These are phyloP conservation scores for Nomada flava DNA, from an alignment of 2,888 invertebrate genomes.

Conservation along the genomic window DNA sequence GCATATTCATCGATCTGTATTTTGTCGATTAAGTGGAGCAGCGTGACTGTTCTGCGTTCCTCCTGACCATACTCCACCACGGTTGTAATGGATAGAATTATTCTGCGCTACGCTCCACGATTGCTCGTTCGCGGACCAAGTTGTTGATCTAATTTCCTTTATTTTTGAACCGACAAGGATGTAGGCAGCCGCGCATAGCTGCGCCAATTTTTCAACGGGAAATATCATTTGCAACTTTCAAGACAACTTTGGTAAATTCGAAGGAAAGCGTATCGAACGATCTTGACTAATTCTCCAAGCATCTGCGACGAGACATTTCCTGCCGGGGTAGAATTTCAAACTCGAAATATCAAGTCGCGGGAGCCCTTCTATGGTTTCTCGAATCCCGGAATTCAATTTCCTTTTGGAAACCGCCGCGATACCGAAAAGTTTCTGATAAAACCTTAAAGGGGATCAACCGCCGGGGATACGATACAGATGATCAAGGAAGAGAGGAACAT, in stretches of 20 bases:
- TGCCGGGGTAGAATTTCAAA: not conserved
- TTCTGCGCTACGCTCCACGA: constrained; percentile 33
- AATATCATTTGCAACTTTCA: no score
- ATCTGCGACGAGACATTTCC: not conserved
- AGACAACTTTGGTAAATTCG: constrained; percentile 9
- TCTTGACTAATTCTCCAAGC: not conserved
- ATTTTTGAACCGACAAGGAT: not conserved
- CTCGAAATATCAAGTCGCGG: not conserved
- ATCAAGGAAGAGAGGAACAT: constrained; percentile 23
- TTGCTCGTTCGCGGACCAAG: not conserved
- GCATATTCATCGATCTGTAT: constrained; percentile 37
- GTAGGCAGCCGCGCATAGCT: no score
- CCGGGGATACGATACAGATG: constrained; percentile 7
- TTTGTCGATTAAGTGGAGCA: constrained; percentile 50
- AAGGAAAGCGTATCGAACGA: not conserved
- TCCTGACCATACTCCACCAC: constrained; percentile 24
- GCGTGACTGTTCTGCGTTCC: not conserved
- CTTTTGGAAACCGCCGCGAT: constrained; percentile 1
- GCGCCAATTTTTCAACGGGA: no score
- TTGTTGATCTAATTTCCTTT: constrained; percentile 43
- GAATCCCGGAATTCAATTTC: constrained; percentile 36
- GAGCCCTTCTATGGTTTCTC: constrained; percentile 27
- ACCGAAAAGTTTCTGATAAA: constrained; percentile 8
- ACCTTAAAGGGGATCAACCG: constrained; percentile 25
- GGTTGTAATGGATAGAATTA: constrained; percentile 61